Percentiles rank a stretch among this genome's conserved stretches.
Conservation (phyloP, 2,113 vertebrate genomes). For the Sakesphorus luctuosus region DNA sequence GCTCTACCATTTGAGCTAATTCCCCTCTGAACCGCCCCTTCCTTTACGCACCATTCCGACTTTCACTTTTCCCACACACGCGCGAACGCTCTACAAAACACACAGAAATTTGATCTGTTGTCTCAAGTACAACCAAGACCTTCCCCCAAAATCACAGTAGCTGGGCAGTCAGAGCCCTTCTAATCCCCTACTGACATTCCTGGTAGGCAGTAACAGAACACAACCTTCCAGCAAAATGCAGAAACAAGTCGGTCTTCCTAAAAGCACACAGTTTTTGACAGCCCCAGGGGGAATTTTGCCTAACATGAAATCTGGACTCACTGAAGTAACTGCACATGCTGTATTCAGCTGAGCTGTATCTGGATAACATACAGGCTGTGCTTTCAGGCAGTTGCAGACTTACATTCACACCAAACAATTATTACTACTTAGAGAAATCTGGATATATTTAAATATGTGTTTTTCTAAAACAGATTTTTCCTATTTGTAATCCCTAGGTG, state of each 20-base stretch:
- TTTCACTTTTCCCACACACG: rapidly evolving
- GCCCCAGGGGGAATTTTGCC: background rate
- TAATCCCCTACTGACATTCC: background rate
- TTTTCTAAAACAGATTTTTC: background rate
- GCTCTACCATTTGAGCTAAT: conserved; percentile 78
- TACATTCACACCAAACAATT: background rate
- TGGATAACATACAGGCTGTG: background rate
- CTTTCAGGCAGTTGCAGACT: background rate
- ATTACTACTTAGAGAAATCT: background rate
- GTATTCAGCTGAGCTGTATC: background rate
- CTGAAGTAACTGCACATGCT: background rate
- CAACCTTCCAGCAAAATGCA: background rate
- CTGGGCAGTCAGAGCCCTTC: background rate
- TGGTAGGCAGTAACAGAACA: rapidly evolving
- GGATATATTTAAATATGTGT: background rate
- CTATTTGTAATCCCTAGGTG: background rate
- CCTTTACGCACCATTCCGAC: rapidly evolving
- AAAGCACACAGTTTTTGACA: background rate
- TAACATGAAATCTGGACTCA: background rate
- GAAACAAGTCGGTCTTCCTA: background rate
- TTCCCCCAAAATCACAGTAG: rapidly evolving
- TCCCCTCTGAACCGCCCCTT: rapidly evolving
- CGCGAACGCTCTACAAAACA: rapidly evolving
- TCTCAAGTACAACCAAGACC: rapidly evolving
- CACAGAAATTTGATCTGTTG: rapidly evolving